Percentiles rank a stretch among this genome's conserved stretches.
These are phyloP conservation scores for Drosophila obscura DNA, from an alignment of 1,140 invertebrate species.

Conservation along the genomic window DNA sequence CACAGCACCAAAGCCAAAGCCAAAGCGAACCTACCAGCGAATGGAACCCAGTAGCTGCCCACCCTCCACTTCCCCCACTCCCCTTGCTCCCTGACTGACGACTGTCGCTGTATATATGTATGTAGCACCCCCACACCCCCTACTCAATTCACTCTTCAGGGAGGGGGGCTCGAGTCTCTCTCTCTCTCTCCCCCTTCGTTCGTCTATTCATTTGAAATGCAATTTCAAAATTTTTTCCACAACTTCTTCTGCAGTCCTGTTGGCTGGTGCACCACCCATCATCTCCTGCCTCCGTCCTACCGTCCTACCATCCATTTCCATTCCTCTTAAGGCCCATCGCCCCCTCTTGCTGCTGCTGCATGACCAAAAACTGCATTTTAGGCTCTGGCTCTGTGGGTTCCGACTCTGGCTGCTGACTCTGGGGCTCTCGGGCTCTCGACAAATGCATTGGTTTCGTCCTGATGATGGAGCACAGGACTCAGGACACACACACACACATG, in stretches of 20 bases:
- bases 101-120: background rate
- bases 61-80: background rate
- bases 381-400: constrained; percentile 46
- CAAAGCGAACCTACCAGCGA: constrained; percentile 44
- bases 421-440: constrained; percentile 35
- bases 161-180: background rate
- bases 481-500: constrained; percentile 11
- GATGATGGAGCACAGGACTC: constrained; percentile 28
- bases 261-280: too few relatives aligned
- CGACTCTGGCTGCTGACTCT: constrained; percentile 27
- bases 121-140: background rate
- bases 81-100: background rate
- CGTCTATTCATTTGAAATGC: constrained; percentile 80
- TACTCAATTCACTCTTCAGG: background rate
- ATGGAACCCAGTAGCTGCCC: background rate
- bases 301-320: constrained; percentile 10
- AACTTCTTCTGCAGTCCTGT: constrained; percentile 56
- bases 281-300: background rate
- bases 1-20: background rate
- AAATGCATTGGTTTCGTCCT: constrained; percentile 53
- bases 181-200: background rate
- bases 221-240: constrained; percentile 78
- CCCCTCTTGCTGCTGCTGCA: constrained; percentile 52
- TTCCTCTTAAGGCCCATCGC: too few relatives aligned
- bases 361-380: constrained; percentile 77